Base-by-base conservation (phyloP, 2,888 invertebrate genomes). In the Holacanthella duospinosa region DNA sequence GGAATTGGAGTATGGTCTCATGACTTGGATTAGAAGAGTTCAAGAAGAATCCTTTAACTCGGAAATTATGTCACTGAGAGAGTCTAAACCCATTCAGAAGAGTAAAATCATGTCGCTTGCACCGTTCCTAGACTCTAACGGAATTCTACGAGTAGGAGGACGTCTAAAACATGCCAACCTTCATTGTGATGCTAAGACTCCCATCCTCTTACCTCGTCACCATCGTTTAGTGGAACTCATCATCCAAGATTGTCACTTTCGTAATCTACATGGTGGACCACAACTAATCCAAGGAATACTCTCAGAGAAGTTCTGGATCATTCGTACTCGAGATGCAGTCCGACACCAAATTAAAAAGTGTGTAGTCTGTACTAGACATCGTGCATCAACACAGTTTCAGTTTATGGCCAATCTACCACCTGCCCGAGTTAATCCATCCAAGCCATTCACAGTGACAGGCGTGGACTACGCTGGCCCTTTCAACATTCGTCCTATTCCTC, bases 361-460 rank as follows among this genome's bases (percentile, higher is more conserved):
- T 36, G 36, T 36, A 36, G 16, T 9, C 9, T 36, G 36, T 36
- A 9, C 36, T 16, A 36, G 36, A 16, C 16, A 9, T 36, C 6
- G 16, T 9, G 36, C 36, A 36, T 6, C 36, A 36, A 16, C 16
- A 16, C 9, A 36, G 16, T 9, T 36, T 36, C 36, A 6, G 16
- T 9, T 36, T 16, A 36, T 36, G 36, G 36, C 9, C 6, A 16
- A 36, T 9, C 36, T 75, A 48, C 75, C 74, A 1, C n/a, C 24
- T n/a, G 26, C 57, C 3, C 55, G 75, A 29, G 69, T 74, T 0
- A 65, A 60, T 6, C 66, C 69, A 6, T 29, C 66, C 3, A 61
- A 71, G 12, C 69, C 75, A 36, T 75, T 75, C 65, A 61, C 58
- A 19, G 66, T 68, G 24, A 43, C 64, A 27, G 71, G 71, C 3